Conservation (phyloP, 2,797 vertebrate species). For the Trichosurus vulpecula region DNA sequence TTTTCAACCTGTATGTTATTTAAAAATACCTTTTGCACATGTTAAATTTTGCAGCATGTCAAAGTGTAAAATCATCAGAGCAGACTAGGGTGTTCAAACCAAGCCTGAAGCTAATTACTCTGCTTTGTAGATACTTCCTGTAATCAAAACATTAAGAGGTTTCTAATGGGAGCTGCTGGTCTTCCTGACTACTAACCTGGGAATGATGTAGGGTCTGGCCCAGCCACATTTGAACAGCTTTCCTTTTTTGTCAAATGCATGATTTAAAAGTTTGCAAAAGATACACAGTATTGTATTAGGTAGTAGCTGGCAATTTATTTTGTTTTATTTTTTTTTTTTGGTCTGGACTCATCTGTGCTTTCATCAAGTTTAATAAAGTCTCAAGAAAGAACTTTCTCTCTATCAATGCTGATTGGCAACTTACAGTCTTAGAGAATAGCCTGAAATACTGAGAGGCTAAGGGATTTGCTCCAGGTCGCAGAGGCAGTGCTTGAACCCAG, state of each 20-base stretch:
- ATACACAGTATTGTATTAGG: conserved; percentile 61
- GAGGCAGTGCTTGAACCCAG: not conserved
- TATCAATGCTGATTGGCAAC: not conserved
- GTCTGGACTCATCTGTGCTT: not conserved
- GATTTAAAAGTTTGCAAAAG: conserved; percentile 63
- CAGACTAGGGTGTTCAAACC: not conserved
- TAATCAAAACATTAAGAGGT: conserved; percentile 75
- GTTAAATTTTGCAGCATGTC: not conserved
- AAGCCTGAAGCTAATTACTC: not conserved
- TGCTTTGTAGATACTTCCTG: conserved; percentile 64
- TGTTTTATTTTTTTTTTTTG: not conserved
- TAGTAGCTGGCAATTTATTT: not conserved
- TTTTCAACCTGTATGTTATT: not conserved
- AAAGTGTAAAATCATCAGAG: not conserved
- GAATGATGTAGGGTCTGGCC: not conserved
- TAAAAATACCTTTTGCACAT: not conserved
- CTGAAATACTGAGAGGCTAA: not conserved
- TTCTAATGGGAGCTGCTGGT: conserved; percentile 31
- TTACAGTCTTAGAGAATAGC: not conserved
- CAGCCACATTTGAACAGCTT: conserved; percentile 39
- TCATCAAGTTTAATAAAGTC: not conserved
- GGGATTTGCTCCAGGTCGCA: not conserved
- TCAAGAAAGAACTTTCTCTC: not conserved
- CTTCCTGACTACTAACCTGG: not conserved
- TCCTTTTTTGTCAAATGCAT: conserved; percentile 72